Conservation (phyloP, 2,888 invertebrate species). For the Sarcophaga subvicina region DNA sequence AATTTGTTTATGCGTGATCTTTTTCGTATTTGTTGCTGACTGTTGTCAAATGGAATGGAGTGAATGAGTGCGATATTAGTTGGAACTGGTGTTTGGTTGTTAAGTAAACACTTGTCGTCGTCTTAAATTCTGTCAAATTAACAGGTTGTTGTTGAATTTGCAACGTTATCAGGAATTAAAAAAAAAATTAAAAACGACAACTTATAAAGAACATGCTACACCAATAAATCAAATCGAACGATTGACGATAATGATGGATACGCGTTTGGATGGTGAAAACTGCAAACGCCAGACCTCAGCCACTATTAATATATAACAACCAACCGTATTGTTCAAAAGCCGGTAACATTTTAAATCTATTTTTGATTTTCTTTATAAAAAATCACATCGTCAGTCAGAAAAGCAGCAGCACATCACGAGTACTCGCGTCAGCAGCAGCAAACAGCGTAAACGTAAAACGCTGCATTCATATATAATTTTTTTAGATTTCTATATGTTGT, state of each 20-base stretch:
- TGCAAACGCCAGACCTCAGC: not conserved
- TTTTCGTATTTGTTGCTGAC: no score
- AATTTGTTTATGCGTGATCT: no score
- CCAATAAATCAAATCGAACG: not conserved
- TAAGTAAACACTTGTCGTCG: not conserved
- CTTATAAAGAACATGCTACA: no score
- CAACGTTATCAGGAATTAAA: not conserved
- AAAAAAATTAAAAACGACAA: not conserved
- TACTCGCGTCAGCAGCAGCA: not conserved
- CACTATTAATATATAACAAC: not conserved
- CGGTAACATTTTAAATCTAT: constrained; percentile 38
- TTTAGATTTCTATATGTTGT: not conserved
- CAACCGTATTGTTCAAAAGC: constrained; percentile 31
- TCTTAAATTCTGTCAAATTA: not conserved
- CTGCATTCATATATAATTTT: not conserved
- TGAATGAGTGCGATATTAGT: not conserved
- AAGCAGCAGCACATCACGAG: constrained; percentile 7
- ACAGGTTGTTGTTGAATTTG: not conserved
- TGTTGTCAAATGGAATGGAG: not conserved
- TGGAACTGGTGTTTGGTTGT: not conserved
- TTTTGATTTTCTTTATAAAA: constrained; percentile 3
- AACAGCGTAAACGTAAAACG: not conserved
- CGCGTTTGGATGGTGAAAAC: not conserved
- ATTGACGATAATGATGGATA: not conserved
- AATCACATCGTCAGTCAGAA: not conserved